Base-by-base conservation (phyloP, 2,888 invertebrate genomes). In the Argynnis bischoffii region DNA sequence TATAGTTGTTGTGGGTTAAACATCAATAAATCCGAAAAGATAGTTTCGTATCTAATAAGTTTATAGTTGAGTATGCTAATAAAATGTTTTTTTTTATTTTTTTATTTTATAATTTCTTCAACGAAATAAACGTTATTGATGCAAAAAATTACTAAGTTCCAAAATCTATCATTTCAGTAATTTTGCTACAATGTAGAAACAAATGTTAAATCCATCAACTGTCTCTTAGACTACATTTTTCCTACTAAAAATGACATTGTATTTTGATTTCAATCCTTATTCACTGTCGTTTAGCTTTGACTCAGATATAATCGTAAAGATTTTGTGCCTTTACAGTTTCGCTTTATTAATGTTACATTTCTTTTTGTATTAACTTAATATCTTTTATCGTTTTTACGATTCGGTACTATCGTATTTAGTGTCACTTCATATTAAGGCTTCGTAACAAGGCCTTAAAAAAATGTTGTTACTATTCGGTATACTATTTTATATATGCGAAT, bases 271-370 rank as follows among this genome's bases (percentile, higher is more conserved):
- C 78, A 73, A 74, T 77, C 75, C 73, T 69, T 73, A 71, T 79
- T 82, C 80, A 82, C 84, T 80, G 79, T 77, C 77, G 72, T 78
- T 74, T 55, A 74, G 74, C 72, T 72, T 72, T 71, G 75, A 72
- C 72, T 75, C 69, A 70, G 69, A 73, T 77, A 82, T 82, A 80
- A 83, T 83, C 81, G 77, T 78, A 75, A 82, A 75, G 66, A 63
- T 65, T 65, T 64, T 50, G 55, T 63, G 51, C 3, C 48, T 46
- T 51, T 55, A 55, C 15, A 54, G 48, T 65, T 65, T 54, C 55
- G 56, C 48, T 35, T 63, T 65, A 61, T 60, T 56, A 54, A 61
- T 61, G 51, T 61, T 48, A 59, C n/a, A 15, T 57, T 57, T 46
- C 21, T 47, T 59, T 26, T 59, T 59, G 47, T 48, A 48, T 48